Evolutionary conservation across 2,888 invertebrate genomes (phyloP).

Genomic region (Phania funesta): DNA sequence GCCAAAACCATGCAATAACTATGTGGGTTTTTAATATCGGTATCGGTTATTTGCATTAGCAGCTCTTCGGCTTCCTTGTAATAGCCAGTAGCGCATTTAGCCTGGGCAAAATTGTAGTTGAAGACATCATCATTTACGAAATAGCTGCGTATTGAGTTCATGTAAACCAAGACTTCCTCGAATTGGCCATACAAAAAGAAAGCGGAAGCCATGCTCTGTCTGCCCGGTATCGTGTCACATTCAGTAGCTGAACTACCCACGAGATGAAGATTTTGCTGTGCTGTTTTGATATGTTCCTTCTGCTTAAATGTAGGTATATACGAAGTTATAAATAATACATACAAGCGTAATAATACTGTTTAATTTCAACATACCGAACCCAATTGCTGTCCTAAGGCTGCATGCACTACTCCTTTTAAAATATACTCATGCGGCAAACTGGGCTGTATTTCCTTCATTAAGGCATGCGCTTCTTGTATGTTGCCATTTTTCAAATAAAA

Average conservation of each 20-base stretch:
- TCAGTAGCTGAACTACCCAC: conserved; percentile 98
- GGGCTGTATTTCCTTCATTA: conserved; percentile 95
- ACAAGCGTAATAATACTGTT: too few species aligned
- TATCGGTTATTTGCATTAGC: conserved; percentile 91
- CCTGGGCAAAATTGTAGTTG: conserved; percentile 93
- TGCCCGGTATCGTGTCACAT: conserved; percentile 97
- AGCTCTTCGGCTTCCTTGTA: conserved; percentile 97
- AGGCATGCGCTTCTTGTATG: conserved; percentile 91
- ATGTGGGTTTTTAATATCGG: conserved; percentile 89
- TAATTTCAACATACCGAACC: conserved; percentile 85
- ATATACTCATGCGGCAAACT: conserved; percentile 97
- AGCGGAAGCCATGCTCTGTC: conserved; percentile 99
- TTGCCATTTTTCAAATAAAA: conserved; percentile 95
- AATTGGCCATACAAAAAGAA: conserved; percentile 97
- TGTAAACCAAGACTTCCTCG: conserved; percentile 97
- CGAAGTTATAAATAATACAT: too few species aligned
- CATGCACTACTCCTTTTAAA: conserved; percentile 97
- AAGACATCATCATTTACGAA: conserved; percentile 94
- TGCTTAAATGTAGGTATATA: conserved; percentile 78
- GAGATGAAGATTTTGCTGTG: conserved; percentile 97
- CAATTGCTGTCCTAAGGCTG: conserved; percentile 94
- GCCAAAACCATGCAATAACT: conserved; percentile 92
- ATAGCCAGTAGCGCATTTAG: conserved; percentile 95
- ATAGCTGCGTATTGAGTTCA: conserved; percentile 98
- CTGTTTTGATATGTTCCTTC: conserved; percentile 96